A percentile compares a stretch with the other conserved stretches of the same genome.
Evolutionary conservation across 2,888 invertebrate species (phyloP).

Genomic region (Deilephila porcellus): DNA sequence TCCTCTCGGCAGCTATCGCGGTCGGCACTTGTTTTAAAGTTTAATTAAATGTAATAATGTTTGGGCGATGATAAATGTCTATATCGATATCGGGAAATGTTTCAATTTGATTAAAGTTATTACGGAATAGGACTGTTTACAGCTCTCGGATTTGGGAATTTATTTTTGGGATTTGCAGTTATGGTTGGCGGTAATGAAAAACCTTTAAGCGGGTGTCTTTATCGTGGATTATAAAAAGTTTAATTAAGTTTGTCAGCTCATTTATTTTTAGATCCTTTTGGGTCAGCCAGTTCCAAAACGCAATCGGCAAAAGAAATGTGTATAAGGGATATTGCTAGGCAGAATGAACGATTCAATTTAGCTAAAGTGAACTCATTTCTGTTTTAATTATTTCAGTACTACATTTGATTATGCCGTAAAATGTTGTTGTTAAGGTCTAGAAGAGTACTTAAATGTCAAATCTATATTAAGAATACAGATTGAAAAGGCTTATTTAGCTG

Average conservation of each 20-base stretch:
- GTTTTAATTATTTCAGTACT: too few relatives aligned
- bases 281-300: not conserved
- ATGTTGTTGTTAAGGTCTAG: too few relatives aligned
- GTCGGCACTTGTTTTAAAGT: conserved; percentile 58
- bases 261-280: not conserved
- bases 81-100: conserved; percentile 50
- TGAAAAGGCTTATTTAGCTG: too few relatives aligned
- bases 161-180: conserved; percentile 26
- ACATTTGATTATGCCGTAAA: too few relatives aligned
- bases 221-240: conserved; percentile 23
- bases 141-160: conserved; percentile 17
- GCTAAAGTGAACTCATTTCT: too few relatives aligned
- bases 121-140: conserved; percentile 33
- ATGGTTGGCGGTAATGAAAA: conserved; percentile 20
- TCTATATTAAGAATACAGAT: too few relatives aligned
- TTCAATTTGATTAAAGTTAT: conserved; percentile 53
- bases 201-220: conserved; percentile 14
- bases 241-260: conserved; percentile 16
- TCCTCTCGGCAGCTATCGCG: conserved; percentile 48
- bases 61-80: conserved; percentile 60
- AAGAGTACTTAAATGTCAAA: too few relatives aligned
- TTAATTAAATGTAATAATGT: conserved; percentile 64
- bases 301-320: not conserved
- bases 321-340: not conserved
- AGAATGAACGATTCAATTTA: not conserved